These are phyloP conservation scores for Bradypodion pumilum DNA, from an alignment of 2,797 vertebrate genomes.

Conservation along the genomic window DNA sequence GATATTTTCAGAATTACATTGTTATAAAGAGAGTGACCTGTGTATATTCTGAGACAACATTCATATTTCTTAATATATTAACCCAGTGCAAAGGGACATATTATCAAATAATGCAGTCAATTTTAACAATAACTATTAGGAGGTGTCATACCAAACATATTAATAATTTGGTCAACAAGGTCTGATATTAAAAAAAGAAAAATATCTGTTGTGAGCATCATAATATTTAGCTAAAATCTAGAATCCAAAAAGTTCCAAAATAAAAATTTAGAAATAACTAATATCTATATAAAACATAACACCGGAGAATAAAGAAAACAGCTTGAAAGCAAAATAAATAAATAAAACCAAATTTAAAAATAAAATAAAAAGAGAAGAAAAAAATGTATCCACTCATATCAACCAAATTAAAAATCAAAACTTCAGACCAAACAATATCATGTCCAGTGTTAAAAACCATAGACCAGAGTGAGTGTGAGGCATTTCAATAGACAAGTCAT, in stretches of 20 bases:
- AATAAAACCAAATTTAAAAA: too few species aligned
- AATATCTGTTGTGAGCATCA: neutral
- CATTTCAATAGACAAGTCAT: neutral
- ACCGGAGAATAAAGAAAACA: conserved; percentile 27
- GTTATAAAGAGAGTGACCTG: conserved; percentile 31
- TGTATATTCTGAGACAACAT: conserved; percentile 28
- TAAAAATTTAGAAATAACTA: conserved; percentile 6
- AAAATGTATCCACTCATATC: too few species aligned
- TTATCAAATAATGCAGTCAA: conserved; percentile 67
- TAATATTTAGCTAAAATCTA: neutral
- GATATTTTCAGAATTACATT: conserved; percentile 22
- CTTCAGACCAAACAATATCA: neutral
- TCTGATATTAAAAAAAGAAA: conserved; percentile 9
- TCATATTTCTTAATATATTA: conserved; percentile 41
- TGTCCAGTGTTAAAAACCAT: neutral
- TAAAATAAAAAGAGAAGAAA: too few species aligned
- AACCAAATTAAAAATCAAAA: too few species aligned
- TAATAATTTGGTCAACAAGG: conserved; percentile 25
- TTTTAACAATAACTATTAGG: conserved; percentile 41
- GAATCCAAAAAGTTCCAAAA: conserved; percentile 6
- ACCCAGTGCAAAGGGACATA: conserved; percentile 37
- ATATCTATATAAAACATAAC: conserved; percentile 2
- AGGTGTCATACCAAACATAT: neutral
- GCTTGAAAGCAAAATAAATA: conserved; percentile 7
- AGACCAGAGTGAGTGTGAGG: neutral